phyloP scores from a whole-genome alignment of 2,888 invertebrate genomes.

The Oeneis ivallda region DNA sequence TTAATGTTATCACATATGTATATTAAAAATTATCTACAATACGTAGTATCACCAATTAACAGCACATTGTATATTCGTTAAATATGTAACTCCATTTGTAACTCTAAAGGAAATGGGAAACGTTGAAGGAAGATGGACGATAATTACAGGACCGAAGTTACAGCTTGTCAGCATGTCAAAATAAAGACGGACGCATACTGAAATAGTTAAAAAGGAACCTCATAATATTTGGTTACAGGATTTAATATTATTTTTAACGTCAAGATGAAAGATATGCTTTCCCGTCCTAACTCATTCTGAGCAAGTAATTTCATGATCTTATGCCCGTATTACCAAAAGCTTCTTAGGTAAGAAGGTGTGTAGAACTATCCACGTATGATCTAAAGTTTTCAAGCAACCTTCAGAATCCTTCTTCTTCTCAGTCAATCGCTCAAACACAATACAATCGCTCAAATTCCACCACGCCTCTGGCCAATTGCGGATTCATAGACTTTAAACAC shows the following conservation, averaged over 20 bases:
- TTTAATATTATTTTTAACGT: conserved; percentile 8
- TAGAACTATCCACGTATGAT: too few relatives aligned
- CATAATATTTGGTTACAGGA: conserved; percentile 8
- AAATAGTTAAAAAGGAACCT: background rate
- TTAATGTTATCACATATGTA: too few relatives aligned
- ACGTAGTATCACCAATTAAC: conserved; percentile 5
- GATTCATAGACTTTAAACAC: background rate
- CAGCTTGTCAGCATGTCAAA: conserved; percentile 15
- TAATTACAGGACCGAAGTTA: conserved; percentile 29
- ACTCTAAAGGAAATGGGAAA: conserved; percentile 26
- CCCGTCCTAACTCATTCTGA: background rate
- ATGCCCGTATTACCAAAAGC: background rate
- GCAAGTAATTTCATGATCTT: background rate
- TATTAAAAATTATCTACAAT: conserved; percentile 2
- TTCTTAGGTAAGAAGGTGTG: too few relatives aligned
- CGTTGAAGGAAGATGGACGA: conserved; percentile 22
- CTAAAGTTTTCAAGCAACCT: too few relatives aligned
- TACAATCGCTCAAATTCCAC: too few relatives aligned
- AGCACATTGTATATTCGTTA: conserved; percentile 10
- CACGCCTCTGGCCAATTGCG: background rate
- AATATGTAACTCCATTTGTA: conserved; percentile 3
- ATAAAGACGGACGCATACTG: background rate
- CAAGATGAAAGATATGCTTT: conserved; percentile 2
- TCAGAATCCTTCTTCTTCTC: too few relatives aligned
- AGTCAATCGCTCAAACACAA: too few relatives aligned